These are phyloP conservation scores for Tympanuchus pallidicinctus DNA, from an alignment of 2,113 vertebrate genomes.

Conservation along the genomic window DNA sequence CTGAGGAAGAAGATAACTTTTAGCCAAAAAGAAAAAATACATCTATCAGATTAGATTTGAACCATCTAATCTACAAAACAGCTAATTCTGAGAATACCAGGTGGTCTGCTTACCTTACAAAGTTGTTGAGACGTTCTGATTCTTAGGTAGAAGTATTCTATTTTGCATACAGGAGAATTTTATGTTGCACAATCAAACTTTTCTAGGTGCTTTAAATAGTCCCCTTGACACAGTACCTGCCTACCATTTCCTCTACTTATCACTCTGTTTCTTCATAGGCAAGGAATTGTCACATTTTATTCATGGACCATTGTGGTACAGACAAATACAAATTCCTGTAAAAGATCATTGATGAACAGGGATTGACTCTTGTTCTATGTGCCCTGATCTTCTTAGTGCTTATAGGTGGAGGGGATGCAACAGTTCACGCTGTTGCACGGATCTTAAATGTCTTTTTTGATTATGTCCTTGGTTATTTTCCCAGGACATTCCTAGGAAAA, in stretches of 20 bases:
- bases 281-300: not conserved
- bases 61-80: not conserved
- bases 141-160: not conserved
- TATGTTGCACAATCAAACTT: not conserved
- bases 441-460: not conserved
- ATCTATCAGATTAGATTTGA: not conserved
- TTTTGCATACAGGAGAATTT: not conserved
- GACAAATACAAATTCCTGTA: not conserved
- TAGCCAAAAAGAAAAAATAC: not conserved
- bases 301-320: not conserved
- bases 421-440: not conserved
- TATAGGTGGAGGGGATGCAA: not conserved
- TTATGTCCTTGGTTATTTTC: not conserved
- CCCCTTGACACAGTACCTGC: not conserved
- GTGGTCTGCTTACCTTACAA: not conserved
- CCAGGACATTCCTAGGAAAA: not conserved
- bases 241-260: not conserved
- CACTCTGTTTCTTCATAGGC: not conserved
- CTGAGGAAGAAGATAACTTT: not conserved
- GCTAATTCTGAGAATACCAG: not conserved
- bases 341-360: not conserved
- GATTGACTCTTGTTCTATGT: not conserved
- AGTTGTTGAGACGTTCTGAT: not conserved
- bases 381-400: not conserved
- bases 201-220: not conserved